phyloP scores from a whole-genome alignment of 2,888 invertebrate genomes.

The Cordilura impudica region DNA sequence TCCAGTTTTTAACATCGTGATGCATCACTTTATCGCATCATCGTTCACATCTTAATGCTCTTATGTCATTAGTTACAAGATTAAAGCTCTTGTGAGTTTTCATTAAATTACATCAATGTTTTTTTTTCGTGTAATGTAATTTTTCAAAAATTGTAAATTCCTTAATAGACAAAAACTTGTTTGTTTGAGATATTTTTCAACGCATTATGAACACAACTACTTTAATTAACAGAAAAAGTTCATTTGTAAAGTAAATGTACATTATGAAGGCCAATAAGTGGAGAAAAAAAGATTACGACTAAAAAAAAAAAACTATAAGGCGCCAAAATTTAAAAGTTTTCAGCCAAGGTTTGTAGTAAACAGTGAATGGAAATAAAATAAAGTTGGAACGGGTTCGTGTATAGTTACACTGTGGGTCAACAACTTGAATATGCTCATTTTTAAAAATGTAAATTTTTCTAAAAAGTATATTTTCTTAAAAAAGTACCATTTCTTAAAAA shows the following conservation, averaged over 20 bases:
- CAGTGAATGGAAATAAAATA: too few relatives aligned
- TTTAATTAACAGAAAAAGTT: not conserved
- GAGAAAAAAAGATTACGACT: not conserved
- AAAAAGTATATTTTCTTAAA: too few relatives aligned
- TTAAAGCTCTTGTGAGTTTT: slow-evolving; percentile 38
- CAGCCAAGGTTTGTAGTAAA: not conserved
- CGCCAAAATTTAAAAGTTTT: slow-evolving; percentile 7
- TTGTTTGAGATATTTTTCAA: not conserved
- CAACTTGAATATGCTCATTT: too few relatives aligned
- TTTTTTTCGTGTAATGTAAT: not conserved
- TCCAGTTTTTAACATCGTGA: not conserved
- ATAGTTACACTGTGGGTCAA: too few relatives aligned
- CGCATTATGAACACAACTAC: not conserved
- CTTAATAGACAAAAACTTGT: slow-evolving; percentile 10
- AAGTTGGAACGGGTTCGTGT: too few relatives aligned
- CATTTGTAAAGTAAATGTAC: not conserved
- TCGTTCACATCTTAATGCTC: slow-evolving; percentile 40
- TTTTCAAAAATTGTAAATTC: slow-evolving; percentile 16
- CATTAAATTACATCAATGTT: slow-evolving; percentile 13
- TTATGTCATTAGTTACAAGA: slow-evolving; percentile 45
- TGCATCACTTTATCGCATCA: slow-evolving; percentile 25
- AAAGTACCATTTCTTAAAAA: too few relatives aligned
- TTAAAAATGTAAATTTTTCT: too few relatives aligned
- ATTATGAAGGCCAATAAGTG: slow-evolving; percentile 32
- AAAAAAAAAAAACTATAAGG: slow-evolving; percentile 1